Percentiles rank a stretch among this genome's conserved stretches.
phyloP scores from a whole-genome alignment of 2,797 vertebrate species.

The Rhinoraja longicauda region DNA sequence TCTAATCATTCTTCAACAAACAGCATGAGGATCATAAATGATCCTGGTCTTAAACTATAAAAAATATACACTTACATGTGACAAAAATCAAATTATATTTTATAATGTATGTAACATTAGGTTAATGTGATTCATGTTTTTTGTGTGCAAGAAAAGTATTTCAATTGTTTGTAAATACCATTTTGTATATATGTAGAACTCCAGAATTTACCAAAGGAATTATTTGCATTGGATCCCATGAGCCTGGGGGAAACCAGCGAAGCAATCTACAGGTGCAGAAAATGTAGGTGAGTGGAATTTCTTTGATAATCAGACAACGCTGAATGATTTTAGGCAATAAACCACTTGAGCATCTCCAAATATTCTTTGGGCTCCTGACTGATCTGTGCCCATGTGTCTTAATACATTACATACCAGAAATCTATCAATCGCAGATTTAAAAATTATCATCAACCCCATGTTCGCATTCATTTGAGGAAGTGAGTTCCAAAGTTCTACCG shows the following conservation, averaged over 20 bases:
- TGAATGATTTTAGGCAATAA: too few relatives aligned
- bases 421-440: too few relatives aligned
- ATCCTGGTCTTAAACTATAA: not conserved
- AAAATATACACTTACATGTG: too few relatives aligned
- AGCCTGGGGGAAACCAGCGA: conserved; percentile 56
- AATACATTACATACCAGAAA: too few relatives aligned
- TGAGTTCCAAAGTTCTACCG: too few relatives aligned
- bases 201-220: conserved; percentile 69
- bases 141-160: not conserved
- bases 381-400: too few relatives aligned
- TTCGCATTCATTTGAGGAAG: too few relatives aligned
- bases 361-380: too few relatives aligned
- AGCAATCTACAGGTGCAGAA: conserved; percentile 80
- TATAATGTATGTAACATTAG: too few relatives aligned
- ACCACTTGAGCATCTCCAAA: too few relatives aligned
- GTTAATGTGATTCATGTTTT: not conserved
- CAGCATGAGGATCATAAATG: not conserved
- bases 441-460: too few relatives aligned
- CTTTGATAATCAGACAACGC: not conserved
- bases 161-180: not conserved
- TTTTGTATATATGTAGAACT: conserved; percentile 58
- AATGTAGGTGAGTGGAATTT: conserved; percentile 73
- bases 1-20: not conserved
- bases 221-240: conserved; percentile 80
- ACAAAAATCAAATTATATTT: too few relatives aligned